Evolutionary conservation across 2,888 invertebrate genomes (phyloP).

Genomic region (Drosophila melanocephala): DNA sequence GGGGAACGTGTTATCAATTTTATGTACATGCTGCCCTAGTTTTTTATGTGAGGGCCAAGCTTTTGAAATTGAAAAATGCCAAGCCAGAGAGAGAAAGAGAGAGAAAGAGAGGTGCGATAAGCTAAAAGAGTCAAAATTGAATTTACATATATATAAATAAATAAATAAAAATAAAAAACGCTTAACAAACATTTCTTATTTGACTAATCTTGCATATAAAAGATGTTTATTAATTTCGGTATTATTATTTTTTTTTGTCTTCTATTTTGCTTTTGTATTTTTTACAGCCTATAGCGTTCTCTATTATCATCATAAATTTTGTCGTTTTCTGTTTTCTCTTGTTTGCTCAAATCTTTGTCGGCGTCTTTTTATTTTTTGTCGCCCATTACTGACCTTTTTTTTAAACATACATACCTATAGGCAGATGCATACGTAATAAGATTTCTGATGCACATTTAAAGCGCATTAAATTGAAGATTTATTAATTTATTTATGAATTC

Average conservation of each 20-base stretch:
- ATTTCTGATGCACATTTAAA: conserved; percentile 32
- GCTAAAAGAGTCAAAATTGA: neutral
- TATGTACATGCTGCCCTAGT: conserved; percentile 66
- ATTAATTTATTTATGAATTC: conserved; percentile 33
- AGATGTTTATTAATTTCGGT: neutral
- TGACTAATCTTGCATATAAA: neutral
- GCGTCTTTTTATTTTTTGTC: conserved; percentile 16
- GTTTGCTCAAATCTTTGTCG: conserved; percentile 16
- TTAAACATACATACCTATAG: neutral
- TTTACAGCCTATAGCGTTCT: conserved; percentile 5
- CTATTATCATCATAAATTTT: conserved; percentile 7
- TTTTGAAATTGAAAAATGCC: neutral
- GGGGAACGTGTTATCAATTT: conserved; percentile 56
- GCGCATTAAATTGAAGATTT: conserved; percentile 33
- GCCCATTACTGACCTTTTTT: conserved; percentile 1
- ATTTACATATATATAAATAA: neutral
- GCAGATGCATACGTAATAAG: conserved; percentile 7
- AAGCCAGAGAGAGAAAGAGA: conserved; percentile 1
- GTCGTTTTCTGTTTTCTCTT: conserved; percentile 11
- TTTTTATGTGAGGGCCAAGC: conserved; percentile 40
- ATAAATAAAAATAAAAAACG: neutral
- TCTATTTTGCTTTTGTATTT: neutral
- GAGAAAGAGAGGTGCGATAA: neutral
- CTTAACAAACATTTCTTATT: neutral
- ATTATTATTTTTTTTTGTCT: neutral